These are phyloP conservation scores for Carcina quercana DNA, from an alignment of 2,888 invertebrate genomes.

Conservation along the genomic window DNA sequence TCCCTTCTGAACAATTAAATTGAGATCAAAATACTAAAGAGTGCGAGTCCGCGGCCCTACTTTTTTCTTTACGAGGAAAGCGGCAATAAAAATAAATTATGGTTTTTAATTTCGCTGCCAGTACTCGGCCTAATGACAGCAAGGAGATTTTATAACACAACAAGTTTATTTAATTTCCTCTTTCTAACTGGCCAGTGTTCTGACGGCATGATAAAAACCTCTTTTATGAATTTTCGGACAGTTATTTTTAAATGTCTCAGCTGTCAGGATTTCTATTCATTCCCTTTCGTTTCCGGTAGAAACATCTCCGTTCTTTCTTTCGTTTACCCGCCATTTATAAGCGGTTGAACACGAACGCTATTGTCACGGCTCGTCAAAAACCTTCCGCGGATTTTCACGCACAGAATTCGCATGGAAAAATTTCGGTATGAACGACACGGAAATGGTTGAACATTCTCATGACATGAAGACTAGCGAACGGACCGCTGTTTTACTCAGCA, in stretches of 20 bases:
- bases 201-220: not conserved
- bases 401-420: constrained; percentile 1
- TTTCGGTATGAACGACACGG: not conserved
- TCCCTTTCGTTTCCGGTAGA: not conserved
- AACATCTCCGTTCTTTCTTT: not conserved
- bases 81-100: constrained; percentile 62
- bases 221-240: constrained; percentile 1
- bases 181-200: not conserved
- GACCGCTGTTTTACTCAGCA: too few species aligned
- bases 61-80: constrained; percentile 24
- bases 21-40: constrained; percentile 51
- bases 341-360: not conserved
- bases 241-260: constrained; percentile 1
- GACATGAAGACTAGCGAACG: too few species aligned
- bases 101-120: constrained; percentile 53
- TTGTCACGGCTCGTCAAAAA: constrained; percentile 4
- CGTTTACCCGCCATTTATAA: not conserved
- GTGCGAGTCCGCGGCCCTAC: constrained; percentile 18
- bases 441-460: too few species aligned
- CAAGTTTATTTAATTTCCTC: constrained; percentile 9
- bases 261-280: not conserved
- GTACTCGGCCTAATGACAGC: constrained; percentile 23
- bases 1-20: constrained; percentile 50
- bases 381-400: constrained; percentile 1
- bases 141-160: constrained; percentile 11